Evolutionary conservation across 2,113 vertebrate species (phyloP).

Genomic region (human): DNA sequence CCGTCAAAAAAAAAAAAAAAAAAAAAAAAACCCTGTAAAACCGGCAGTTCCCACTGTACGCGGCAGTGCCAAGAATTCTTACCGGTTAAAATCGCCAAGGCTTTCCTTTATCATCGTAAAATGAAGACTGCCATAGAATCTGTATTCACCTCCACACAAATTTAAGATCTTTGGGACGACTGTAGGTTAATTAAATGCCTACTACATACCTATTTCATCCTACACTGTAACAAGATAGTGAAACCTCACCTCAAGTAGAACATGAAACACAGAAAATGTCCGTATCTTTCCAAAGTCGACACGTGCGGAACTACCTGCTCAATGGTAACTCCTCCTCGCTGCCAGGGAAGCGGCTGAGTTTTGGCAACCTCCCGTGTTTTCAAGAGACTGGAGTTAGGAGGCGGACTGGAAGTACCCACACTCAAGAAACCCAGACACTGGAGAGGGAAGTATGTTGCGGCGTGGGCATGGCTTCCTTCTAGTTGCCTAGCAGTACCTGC

Average conservation of each 20-base stretch:
- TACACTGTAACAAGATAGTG: neutral
- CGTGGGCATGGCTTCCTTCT: neutral
- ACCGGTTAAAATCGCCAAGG: neutral
- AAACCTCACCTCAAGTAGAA: neutral
- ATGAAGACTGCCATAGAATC: neutral
- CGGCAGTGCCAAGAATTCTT: neutral
- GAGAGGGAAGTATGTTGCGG: neutral
- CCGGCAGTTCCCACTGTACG: neutral
- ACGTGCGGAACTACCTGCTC: constrained; percentile 54
- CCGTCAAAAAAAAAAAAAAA: neutral
- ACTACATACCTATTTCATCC: neutral
- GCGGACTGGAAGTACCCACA: neutral
- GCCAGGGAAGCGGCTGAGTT: neutral
- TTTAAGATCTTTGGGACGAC: neutral
- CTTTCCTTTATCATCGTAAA: neutral
- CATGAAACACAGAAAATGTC: neutral
- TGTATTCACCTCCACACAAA: neutral
- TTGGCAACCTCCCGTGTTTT: neutral
- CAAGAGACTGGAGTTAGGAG: neutral
- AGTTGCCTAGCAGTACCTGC: constrained; percentile 53
- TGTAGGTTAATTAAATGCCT: neutral
- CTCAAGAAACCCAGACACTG: neutral
- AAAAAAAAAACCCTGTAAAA: neutral
- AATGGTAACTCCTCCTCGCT: neutral
- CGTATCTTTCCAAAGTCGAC: neutral